Evolutionary conservation across 2,888 invertebrate genomes (phyloP), one percentile per base, ranked within the genome.

Genomic region (Phyllotreta striolata): DNA sequence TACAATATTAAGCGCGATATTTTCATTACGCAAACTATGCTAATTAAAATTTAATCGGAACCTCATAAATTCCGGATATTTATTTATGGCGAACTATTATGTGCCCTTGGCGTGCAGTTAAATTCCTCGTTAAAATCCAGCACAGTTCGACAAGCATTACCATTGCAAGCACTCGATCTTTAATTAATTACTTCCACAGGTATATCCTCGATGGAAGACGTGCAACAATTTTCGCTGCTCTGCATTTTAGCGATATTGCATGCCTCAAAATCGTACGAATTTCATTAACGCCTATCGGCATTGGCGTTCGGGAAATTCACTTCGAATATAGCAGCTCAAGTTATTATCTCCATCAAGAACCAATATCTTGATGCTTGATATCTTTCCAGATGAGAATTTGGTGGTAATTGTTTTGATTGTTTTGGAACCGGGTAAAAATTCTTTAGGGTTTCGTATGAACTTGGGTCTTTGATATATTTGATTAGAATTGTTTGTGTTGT

Each of bases 111-210:
- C 6, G 35, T 41, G 41, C 24, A 55, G 10, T 43, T 55, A 34
- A 43, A 41, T 41, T 55, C 34, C 55, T 34, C 41, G 43, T 43
- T 55, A 43, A 35, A 10, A 24, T 8, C 43, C 35, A 24, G 9
- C 43, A 6, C 24, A 34, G 41, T 41, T 35, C 10, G 35, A 35
- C 10, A 12, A 34, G 49, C 10, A 54, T 8, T 37, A 52, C 12
- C 10, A 54, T 8, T 37, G 39, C 14, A 37, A 7, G 55, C 55
- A 40, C 41, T 55, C 34, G 55, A 55, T 55, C 3, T 43, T 43
- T 43, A 55, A 55, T 55, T 55, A 43, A 55, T 43, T 55, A 40
- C 40, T 14, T 40, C 55, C 39, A 55, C 24, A 40, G 40, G 41
- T 14, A 40, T 41, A 24, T 24, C 24, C 41, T 24, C 41, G 9